Evolutionary conservation across 37 sponge, comb jelly and placozoan species (phyloP), one percentile per base, ranked within the genome.

Genomic region (Aphrocallistes beatrix): DNA sequence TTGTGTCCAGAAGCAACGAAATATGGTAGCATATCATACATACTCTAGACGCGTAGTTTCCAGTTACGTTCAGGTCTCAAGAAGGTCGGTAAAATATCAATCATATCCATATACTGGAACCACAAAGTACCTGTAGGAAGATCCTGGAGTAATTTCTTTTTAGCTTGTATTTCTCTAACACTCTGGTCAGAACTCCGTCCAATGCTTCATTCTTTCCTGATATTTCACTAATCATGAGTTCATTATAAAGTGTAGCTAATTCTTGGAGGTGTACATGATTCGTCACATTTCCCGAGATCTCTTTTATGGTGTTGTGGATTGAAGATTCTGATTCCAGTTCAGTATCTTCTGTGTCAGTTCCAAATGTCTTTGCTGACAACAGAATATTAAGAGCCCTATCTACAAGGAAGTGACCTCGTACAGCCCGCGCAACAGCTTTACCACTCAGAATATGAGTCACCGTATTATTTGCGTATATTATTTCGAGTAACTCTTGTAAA

Each of bases 91-190:
- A 83, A 83, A 37, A 83, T 83, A 37, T 83, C 84, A 23, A 85
- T 60, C 25, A 81, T 83, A 37, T 37, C 10, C 84, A 83, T 83
- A 37, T 83, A 83, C 39, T 83, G 84, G 37, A 83, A 36, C 84
- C 84, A 83, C 84, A 83, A 37, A 37, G 84, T 47, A 47, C 49
- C 13, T 47, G 49, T 47, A 17, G 49, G 49, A 47, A 47, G 49
- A 47, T 47, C 17, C 49, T 47, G 17, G 49, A 47, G 49, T 47
- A 17, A 47, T 47, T 47, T 47, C 49, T 47, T 47, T 47, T 47
- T 47, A 47, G 49, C 49, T 47, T 47, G 49, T 47, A 47, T 47
- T 47, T 47, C 49, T 47, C n/a, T 47, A 17, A 47, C 49, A 47
- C 49, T 47, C 49, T 47, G 49, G 49, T 17, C 49, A 47, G 49